Evolutionary conservation across 1,140 invertebrate genomes (phyloP).

Genomic region (Drosophila saltans): DNA sequence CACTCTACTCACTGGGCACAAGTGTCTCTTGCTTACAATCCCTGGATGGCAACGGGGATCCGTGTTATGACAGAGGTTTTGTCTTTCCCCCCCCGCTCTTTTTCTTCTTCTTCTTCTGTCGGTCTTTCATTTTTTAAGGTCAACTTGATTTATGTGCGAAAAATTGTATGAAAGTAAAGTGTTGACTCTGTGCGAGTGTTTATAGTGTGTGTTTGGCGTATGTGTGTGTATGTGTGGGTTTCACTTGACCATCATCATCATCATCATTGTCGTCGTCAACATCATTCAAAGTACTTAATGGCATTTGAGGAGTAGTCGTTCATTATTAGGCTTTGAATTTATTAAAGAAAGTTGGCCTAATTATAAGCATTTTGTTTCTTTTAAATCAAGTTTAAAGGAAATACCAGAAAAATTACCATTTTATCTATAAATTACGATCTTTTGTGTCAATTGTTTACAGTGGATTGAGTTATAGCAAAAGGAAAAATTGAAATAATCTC

Average conservation of each 20-base stretch:
- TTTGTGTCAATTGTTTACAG: too few species aligned
- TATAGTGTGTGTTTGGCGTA: slow-evolving; percentile 32
- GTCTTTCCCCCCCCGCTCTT: slow-evolving; percentile 15
- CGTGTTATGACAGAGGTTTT: slow-evolving; percentile 62
- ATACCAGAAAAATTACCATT: too few species aligned
- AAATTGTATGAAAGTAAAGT: slow-evolving; percentile 30
- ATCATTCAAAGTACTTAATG: slow-evolving; percentile 12
- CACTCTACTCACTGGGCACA: neutral
- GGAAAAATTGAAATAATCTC: too few species aligned
- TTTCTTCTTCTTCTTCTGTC: neutral
- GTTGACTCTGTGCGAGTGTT: slow-evolving; percentile 17
- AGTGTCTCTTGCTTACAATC: slow-evolving; percentile 7
- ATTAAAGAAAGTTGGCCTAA: slow-evolving; percentile 9
- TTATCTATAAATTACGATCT: too few species aligned
- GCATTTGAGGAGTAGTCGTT: neutral
- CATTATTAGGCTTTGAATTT: neutral
- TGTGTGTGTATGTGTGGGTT: slow-evolving; percentile 25
- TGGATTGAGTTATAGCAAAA: too few species aligned
- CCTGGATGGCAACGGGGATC: slow-evolving; percentile 31
- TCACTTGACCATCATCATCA: slow-evolving; percentile 56
- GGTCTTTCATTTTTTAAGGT: slow-evolving; percentile 61
- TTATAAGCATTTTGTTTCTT: neutral
- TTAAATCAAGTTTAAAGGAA: too few species aligned
- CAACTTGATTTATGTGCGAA: slow-evolving; percentile 76
- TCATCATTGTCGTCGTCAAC: neutral